Conservation (phyloP, 2,888 invertebrate genomes). For the Exephanes ischioxanthus region DNA sequence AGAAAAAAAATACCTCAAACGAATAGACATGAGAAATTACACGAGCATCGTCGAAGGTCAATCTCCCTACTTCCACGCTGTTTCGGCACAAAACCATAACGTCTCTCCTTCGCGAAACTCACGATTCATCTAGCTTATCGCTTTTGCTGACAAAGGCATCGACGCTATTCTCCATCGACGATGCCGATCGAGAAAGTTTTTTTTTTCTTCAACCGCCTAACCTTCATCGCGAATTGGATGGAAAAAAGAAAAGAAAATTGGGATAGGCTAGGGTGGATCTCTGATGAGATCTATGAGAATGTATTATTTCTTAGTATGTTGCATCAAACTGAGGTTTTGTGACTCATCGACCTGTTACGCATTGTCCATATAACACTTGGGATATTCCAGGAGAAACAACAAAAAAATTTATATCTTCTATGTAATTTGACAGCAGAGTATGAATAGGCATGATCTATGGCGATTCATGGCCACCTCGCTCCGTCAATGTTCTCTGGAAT, state of each 20-base stretch:
- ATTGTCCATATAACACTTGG: not conserved
- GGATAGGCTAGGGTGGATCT: not conserved
- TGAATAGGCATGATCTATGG: not conserved
- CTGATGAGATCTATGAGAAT: not conserved
- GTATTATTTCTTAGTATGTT: not conserved
- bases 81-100: conserved; percentile 37
- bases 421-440: not conserved
- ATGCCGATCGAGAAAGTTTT: not conserved
- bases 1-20: conserved; percentile 69
- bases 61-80: conserved; percentile 70
- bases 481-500: not conserved
- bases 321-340: not conserved
- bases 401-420: not conserved
- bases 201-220: not conserved
- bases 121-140: conserved; percentile 10
- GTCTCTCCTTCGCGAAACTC: conserved; percentile 52
- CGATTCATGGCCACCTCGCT: not conserved
- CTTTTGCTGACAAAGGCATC: conserved; percentile 10
- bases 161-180: not conserved
- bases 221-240: not conserved
- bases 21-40: conserved; percentile 64
- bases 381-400: not conserved
- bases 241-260: not conserved
- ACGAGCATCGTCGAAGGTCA: conserved; percentile 70
- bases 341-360: not conserved